Base-by-base conservation (phyloP, 2,888 invertebrate genomes). In the Luperina testacea region DNA sequence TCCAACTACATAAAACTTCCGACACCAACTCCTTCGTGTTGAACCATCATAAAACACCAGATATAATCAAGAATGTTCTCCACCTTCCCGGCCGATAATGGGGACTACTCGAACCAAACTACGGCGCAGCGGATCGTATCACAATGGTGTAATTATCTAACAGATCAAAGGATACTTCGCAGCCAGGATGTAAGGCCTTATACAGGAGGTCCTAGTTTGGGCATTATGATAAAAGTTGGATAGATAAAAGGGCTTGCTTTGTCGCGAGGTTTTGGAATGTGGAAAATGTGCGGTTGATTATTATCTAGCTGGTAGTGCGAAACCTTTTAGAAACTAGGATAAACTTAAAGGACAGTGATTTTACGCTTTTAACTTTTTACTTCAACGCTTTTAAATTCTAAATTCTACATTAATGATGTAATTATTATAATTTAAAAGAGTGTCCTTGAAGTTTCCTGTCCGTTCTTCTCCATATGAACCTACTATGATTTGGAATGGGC, bases 121-220 rank as follows among this genome's bases (percentile, higher is more conserved):
- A 75, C 82, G 83, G 84, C 84, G 84, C 81, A 84, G 67, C 86
- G 86, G 77, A 83, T 84, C 83, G 86, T 81, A 75, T 87, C 81
- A 94, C 93, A 94, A 93, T 92, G 84, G 89, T 91, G 93, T 93
- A 94, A 94, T 94, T 94, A 94, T 90, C 88, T 90, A 85, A 78
- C 84, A 86, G 86, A 90, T 88, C 88, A 89, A 90, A 90, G 91
- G 90, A 91, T 90, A 84, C 76, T 78, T 83, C 77, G 79, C 59
- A 68, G 77, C 68, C 81, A 90, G 89, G 88, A 90, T 83, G 79
- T 82, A 51, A 65, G 42, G 61, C 64, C 75, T 69, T 89, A 84
- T 91, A 92, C 87, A 91, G 91, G 89, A 51, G 76, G 91, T 59
- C 70, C 79, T 20, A 27, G 65, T 83, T 83, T 81, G 81, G 75